phyloP scores from a whole-genome alignment of 2,113 vertebrate genomes.

The Podarcis raffonei region DNA sequence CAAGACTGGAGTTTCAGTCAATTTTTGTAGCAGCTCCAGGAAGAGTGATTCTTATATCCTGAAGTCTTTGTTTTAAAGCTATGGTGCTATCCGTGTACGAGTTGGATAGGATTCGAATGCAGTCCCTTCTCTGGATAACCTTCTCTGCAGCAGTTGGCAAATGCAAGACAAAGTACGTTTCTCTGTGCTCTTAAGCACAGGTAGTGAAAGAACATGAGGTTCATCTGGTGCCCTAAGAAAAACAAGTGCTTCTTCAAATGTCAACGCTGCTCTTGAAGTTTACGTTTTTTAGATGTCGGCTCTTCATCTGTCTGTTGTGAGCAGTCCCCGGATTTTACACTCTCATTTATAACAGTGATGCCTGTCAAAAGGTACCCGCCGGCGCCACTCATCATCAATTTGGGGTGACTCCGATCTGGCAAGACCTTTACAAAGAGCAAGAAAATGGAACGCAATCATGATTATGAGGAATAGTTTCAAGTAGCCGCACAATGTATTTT shows the following conservation, averaged over 20 bases:
- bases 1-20: not conserved
- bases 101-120: not conserved
- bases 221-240: conserved; percentile 29
- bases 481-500: not conserved
- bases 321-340: conserved; percentile 55
- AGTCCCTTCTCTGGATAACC: not conserved
- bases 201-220: conserved; percentile 38
- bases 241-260: conserved; percentile 17
- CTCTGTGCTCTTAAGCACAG: conserved; percentile 34
- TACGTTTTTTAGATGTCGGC: conserved; percentile 87
- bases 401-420: conserved; percentile 93
- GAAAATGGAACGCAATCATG: accelerated
- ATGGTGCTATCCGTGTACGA: not conserved
- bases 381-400: conserved; percentile 92
- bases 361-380: conserved; percentile 94
- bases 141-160: not conserved
- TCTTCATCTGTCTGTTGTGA: conserved; percentile 73
- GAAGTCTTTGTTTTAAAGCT: not conserved
- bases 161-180: not conserved
- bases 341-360: conserved; percentile 81
- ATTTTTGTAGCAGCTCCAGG: conserved; percentile 3
- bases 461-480: not conserved
- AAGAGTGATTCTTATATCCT: not conserved
- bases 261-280: conserved; percentile 77
- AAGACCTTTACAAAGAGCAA: conserved; percentile 81